These are phyloP conservation scores for Macrocentrus cingulum DNA, from an alignment of 1,140 invertebrate species.

Conservation along the genomic window DNA sequence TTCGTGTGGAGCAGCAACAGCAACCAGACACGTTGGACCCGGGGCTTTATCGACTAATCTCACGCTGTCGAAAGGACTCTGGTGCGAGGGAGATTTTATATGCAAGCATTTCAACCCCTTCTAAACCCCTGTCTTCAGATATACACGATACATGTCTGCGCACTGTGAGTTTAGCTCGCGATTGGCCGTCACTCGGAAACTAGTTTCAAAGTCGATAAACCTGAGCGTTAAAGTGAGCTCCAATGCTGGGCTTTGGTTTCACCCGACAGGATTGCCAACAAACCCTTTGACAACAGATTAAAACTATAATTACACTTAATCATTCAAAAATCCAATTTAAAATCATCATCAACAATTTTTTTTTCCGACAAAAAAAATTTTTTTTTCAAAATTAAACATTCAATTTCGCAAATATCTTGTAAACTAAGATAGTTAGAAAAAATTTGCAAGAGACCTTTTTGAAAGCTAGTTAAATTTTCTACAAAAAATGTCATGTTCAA, in stretches of 20 bases:
- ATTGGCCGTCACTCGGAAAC: slow-evolving; percentile 22
- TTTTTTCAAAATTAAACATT: too few species aligned
- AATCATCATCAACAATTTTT: too few species aligned
- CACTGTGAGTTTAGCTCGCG: neutral
- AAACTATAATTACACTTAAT: too few species aligned
- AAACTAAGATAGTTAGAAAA: too few species aligned
- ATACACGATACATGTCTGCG: neutral
- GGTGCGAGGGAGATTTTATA: slow-evolving; percentile 27
- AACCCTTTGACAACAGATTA: slow-evolving; percentile 16
- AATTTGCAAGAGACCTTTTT: too few species aligned
- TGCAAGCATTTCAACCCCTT: slow-evolving; percentile 10
- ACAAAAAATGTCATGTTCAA: too few species aligned
- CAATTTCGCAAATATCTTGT: too few species aligned
- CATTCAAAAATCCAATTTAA: too few species aligned
- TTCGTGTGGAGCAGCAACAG: neutral
- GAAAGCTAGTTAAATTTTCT: too few species aligned
- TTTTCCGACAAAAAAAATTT: too few species aligned
- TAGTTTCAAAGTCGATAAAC: slow-evolving; percentile 32
- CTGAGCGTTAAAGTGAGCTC: slow-evolving; percentile 18
- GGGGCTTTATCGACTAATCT: slow-evolving; percentile 49
- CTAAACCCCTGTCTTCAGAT: neutral
- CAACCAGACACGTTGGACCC: neutral
- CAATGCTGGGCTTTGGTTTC: neutral
- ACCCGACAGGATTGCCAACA: neutral
- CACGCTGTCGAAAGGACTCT: slow-evolving; percentile 29